phyloP scores from a whole-genome alignment of 2,113 vertebrate genomes.

The Morone chrysops region DNA sequence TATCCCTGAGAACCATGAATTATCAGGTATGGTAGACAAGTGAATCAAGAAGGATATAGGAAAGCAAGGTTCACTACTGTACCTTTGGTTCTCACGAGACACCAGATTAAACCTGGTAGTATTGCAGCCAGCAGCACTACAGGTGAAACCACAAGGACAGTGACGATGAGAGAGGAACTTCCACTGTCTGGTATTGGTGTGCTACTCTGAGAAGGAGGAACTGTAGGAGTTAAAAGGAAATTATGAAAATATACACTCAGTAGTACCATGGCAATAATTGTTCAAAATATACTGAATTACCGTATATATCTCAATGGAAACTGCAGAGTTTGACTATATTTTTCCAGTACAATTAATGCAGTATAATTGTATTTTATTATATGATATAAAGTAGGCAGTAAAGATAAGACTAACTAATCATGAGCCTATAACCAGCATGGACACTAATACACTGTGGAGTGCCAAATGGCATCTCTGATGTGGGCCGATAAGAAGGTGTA shows the following conservation, averaged over 20 bases:
- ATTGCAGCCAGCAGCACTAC: constrained; percentile 28
- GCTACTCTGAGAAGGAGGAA: neutral
- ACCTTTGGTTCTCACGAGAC: constrained; percentile 51
- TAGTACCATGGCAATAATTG: neutral
- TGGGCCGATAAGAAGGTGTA: too few relatives aligned
- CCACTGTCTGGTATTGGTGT: rapidly evolving
- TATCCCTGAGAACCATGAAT: neutral
- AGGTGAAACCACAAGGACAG: constrained; percentile 42
- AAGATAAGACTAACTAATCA: neutral
- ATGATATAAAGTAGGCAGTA: neutral
- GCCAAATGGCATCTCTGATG: too few relatives aligned
- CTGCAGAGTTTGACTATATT: neutral
- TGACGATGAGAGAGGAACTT: neutral
- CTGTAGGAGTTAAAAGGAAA: constrained; percentile 67
- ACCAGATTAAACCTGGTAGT: constrained; percentile 47
- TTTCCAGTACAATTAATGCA: neutral
- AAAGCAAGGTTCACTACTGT: constrained; percentile 18
- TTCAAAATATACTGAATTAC: neutral
- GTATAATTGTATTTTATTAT: neutral
- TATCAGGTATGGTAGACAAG: neutral
- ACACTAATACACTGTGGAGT: neutral
- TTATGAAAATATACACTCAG: constrained; percentile 26
- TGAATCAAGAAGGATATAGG: too few relatives aligned
- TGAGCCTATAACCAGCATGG: neutral
- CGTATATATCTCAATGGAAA: neutral